Evolutionary conservation across 2,888 invertebrate species (phyloP).

Genomic region (Drosophila antonietae): DNA sequence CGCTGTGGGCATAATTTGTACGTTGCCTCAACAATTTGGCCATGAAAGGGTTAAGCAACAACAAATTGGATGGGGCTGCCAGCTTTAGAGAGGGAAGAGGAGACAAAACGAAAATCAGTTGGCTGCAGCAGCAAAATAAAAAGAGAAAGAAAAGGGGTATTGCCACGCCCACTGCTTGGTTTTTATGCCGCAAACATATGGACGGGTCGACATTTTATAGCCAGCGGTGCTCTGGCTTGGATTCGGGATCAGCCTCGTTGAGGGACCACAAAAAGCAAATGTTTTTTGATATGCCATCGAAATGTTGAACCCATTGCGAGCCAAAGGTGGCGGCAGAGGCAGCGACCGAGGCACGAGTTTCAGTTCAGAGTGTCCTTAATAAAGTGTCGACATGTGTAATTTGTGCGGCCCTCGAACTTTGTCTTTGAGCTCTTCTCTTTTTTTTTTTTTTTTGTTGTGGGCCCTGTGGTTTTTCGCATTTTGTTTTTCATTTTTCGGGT

Average conservation of each 20-base stretch:
- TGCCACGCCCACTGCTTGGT: slow-evolving; percentile 19
- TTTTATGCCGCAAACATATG: slow-evolving; percentile 64
- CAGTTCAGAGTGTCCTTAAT: slow-evolving; percentile 67
- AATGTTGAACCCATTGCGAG: slow-evolving; percentile 16
- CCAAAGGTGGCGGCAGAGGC: not conserved
- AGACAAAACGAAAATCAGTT: slow-evolving; percentile 41
- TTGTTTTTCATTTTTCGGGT: slow-evolving; percentile 7
- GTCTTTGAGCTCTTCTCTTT: slow-evolving; percentile 14
- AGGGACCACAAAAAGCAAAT: slow-evolving; percentile 68
- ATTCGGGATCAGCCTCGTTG: slow-evolving; percentile 66
- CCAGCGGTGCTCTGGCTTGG: slow-evolving; percentile 46
- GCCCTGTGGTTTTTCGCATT: slow-evolving; percentile 21
- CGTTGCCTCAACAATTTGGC: slow-evolving; percentile 75
- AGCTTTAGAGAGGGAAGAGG: slow-evolving; percentile 36
- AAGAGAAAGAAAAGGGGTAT: not conserved
- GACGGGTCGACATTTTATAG: slow-evolving; percentile 78
- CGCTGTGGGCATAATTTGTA: slow-evolving; percentile 76
- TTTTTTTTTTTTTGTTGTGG: not conserved
- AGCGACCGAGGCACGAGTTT: not conserved
- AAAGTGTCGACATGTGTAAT: slow-evolving; percentile 83
- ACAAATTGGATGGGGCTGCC: slow-evolving; percentile 49
- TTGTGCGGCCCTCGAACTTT: slow-evolving; percentile 63
- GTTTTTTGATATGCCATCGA: slow-evolving; percentile 66
- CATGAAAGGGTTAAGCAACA: slow-evolving; percentile 72
- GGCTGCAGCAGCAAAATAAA: slow-evolving; percentile 9